Conservation (phyloP, 2,888 invertebrate species). For the Mantis religiosa region DNA sequence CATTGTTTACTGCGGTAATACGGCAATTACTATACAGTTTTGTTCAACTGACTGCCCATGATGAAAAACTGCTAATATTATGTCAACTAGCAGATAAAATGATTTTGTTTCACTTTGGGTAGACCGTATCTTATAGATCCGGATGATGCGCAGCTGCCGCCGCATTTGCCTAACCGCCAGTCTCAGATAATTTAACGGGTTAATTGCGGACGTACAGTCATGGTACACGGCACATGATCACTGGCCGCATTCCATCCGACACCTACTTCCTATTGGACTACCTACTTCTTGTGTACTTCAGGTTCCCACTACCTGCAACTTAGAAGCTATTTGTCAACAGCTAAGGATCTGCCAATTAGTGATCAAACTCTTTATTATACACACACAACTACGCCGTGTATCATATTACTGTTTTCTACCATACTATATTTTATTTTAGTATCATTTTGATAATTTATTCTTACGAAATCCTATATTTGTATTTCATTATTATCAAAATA, state of each 20-base stretch:
- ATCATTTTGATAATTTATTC: no score
- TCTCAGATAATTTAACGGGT: background rate
- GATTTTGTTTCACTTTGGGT: background rate
- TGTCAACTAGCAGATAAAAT: no score
- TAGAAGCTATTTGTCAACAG: background rate
- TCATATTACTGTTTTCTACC: no score
- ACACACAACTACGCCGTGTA: no score
- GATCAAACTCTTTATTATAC: no score
- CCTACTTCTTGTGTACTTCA: background rate
- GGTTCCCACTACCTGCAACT: background rate
- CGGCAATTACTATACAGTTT: no score
- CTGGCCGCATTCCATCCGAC: background rate
- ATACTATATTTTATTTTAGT: no score
- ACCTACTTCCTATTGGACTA: background rate
- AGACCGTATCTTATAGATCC: background rate
- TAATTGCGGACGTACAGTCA: background rate
- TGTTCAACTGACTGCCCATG: no score
- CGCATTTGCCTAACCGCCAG: background rate
- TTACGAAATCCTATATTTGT: no score
- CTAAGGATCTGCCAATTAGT: background rate
- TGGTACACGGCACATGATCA: background rate
- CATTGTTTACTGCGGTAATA: no score
- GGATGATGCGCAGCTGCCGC: background rate
- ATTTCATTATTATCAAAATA: no score
- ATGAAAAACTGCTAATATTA: no score